A percentile compares a stretch with the other conserved stretches of the same genome.
These are phyloP conservation scores for Eilema caniola DNA, from an alignment of 2,888 invertebrate species.

Conservation along the genomic window DNA sequence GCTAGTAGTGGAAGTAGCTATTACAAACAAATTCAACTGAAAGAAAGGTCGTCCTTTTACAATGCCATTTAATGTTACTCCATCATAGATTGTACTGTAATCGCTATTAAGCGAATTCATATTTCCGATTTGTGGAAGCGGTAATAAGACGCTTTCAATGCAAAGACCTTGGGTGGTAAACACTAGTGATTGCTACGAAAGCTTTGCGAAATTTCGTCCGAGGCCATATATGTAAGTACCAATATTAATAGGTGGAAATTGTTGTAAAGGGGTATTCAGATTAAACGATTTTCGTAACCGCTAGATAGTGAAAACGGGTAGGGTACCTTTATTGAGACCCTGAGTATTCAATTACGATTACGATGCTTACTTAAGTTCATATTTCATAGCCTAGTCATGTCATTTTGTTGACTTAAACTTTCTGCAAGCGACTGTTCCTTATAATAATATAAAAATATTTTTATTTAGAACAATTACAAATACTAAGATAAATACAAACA, in stretches of 20 bases:
- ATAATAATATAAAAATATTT: too few relatives aligned
- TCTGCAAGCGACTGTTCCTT: too few relatives aligned
- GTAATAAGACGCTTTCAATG: conserved; percentile 64
- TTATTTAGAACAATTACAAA: too few relatives aligned
- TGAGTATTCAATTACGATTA: too few relatives aligned
- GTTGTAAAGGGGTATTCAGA: conserved; percentile 3
- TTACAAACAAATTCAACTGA: conserved; percentile 12
- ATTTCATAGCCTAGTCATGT: too few relatives aligned
- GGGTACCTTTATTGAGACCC: too few relatives aligned
- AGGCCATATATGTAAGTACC: conserved; percentile 45
- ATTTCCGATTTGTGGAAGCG: conserved; percentile 51
- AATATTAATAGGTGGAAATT: conserved; percentile 20
- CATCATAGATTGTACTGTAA: conserved; percentile 46
- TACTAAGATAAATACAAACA: too few relatives aligned
- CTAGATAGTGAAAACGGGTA: not conserved
- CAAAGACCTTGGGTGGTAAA: conserved; percentile 71
- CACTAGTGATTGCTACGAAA: conserved; percentile 61
- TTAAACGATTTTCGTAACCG: conserved; percentile 5
- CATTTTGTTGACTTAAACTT: too few relatives aligned
- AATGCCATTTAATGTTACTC: conserved; percentile 27
- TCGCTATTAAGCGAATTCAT: conserved; percentile 54
- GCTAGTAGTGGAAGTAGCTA: not conserved
- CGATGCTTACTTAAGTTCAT: too few relatives aligned
- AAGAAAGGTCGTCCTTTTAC: conserved; percentile 11
- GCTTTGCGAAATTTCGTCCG: conserved; percentile 54